These are phyloP conservation scores for Cyprinella venusta DNA, from an alignment of 2,797 vertebrate genomes.

Conservation along the genomic window DNA sequence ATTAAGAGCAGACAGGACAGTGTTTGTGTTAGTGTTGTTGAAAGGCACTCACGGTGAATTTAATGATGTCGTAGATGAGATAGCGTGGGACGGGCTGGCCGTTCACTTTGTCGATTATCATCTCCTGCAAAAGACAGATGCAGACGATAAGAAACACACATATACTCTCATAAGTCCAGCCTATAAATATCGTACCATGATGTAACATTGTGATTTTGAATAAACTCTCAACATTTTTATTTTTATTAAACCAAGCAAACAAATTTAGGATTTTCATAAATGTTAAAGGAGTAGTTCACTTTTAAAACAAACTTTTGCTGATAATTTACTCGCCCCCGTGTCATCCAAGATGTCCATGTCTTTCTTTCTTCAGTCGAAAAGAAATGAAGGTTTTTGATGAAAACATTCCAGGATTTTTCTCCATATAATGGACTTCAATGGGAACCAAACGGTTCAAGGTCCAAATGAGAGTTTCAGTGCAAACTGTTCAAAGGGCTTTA, in stretches of 20 bases:
- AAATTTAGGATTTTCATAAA: background rate
- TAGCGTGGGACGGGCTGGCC: constrained; percentile 94
- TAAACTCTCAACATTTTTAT: background rate
- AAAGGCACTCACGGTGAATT: constrained; percentile 92
- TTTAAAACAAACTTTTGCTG: too few species aligned
- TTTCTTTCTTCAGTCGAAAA: too few species aligned
- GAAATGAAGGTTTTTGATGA: too few species aligned
- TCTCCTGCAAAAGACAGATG: constrained; percentile 82
- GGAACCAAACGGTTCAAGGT: too few species aligned
- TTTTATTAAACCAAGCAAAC: background rate
- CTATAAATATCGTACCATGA: background rate
- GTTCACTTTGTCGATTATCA: constrained; percentile 99
- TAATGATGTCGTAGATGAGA: constrained; percentile 99
- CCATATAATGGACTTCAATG: too few species aligned
- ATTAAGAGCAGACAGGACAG: background rate
- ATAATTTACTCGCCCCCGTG: too few species aligned
- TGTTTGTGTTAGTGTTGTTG: background rate
- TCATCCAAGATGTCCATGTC: too few species aligned
- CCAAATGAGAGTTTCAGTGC: too few species aligned
- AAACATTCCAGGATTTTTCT: too few species aligned
- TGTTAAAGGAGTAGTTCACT: too few species aligned
- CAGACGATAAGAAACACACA: background rate
- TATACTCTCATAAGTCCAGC: background rate
- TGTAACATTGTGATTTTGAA: background rate
- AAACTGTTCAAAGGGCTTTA: too few species aligned